phyloP scores from a whole-genome alignment of 2,888 invertebrate genomes.

The Tipula confusa region DNA sequence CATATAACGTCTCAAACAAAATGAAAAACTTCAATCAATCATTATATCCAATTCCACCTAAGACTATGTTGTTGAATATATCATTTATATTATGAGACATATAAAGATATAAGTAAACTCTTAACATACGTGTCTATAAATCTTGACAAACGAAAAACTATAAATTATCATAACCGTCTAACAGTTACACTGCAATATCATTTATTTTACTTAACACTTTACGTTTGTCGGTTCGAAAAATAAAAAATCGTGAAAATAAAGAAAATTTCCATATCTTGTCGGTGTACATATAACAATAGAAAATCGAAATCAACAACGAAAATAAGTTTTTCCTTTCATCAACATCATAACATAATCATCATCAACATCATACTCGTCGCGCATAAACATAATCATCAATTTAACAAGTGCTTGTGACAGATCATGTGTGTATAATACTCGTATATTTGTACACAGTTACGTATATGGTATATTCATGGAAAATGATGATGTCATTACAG shows the following conservation, averaged over 20 bases:
- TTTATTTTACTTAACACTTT: neutral
- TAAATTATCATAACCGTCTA: neutral
- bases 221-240: neutral
- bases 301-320: neutral
- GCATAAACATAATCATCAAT: neutral
- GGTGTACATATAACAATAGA: neutral
- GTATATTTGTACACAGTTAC: neutral
- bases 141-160: conserved; percentile 20
- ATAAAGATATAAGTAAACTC: neutral
- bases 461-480: neutral
- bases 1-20: neutral
- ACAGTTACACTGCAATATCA: neutral
- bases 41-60: neutral
- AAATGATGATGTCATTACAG: neutral
- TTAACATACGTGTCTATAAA: neutral
- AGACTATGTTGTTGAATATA: neutral
- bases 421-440: neutral
- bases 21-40: neutral
- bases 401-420: conserved; percentile 25
- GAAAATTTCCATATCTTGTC: neutral
- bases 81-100: neutral
- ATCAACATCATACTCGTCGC: neutral
- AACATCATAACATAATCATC: neutral
- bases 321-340: neutral
- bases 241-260: neutral